A percentile compares a stretch with the other conserved stretches of the same genome.
phyloP scores from a whole-genome alignment of 2,113 vertebrate species.

The Dasyurus viverrinus region DNA sequence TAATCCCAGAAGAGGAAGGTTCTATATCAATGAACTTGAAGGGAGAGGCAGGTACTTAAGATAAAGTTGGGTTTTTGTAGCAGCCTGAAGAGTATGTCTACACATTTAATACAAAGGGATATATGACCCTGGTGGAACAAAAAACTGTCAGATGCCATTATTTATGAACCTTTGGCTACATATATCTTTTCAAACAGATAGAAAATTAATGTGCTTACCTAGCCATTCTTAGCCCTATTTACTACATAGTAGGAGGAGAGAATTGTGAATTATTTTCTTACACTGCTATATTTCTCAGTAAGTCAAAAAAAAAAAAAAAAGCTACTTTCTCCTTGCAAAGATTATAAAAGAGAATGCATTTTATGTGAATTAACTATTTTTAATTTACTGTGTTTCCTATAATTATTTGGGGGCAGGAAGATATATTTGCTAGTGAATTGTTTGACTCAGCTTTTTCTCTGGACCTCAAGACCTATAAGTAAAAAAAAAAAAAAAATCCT shows the following conservation, averaged over 20 bases:
- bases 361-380: neutral
- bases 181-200: slow-evolving; percentile 36
- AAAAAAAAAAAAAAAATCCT: neutral
- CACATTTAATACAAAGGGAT: neutral
- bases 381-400: neutral
- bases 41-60: neutral
- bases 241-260: slow-evolving; percentile 7
- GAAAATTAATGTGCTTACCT: neutral
- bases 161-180: neutral
- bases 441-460: neutral
- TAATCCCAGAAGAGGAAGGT: neutral
- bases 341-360: neutral
- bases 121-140: neutral
- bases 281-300: slow-evolving; percentile 20
- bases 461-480: neutral
- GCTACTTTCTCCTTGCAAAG: slow-evolving; percentile 33
- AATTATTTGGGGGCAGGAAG: slow-evolving; percentile 30
- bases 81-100: neutral
- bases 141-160: neutral
- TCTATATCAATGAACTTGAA: neutral
- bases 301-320: slow-evolving; percentile 23
- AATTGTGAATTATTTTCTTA: slow-evolving; percentile 33
- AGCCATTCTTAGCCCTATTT: slow-evolving; percentile 2
- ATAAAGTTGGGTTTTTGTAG: slow-evolving; percentile 5
- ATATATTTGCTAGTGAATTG: neutral